Evolutionary conservation across 2,113 vertebrate species (phyloP).

Genomic region (Upupa epops): DNA sequence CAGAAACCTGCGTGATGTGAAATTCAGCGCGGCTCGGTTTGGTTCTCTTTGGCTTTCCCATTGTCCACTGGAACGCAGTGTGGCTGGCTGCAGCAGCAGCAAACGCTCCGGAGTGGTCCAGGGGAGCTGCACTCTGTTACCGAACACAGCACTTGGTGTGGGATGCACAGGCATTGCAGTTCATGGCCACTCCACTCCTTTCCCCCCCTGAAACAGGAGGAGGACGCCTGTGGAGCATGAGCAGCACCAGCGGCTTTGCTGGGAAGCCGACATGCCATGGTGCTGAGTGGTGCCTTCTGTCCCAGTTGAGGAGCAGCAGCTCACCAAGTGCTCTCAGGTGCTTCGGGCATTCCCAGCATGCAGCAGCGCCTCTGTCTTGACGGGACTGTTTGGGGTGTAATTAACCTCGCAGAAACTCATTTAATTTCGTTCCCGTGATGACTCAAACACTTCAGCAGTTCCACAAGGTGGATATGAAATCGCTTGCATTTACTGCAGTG

Average conservation of each 20-base stretch:
- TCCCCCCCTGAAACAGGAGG: background rate
- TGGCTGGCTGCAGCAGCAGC: background rate
- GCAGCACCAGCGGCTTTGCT: background rate
- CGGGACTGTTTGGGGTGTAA: background rate
- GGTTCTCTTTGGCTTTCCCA: background rate
- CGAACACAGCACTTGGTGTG: background rate
- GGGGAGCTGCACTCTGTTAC: background rate
- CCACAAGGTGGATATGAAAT: background rate
- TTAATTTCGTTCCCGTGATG: fast-evolving
- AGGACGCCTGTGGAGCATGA: background rate
- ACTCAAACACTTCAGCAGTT: background rate
- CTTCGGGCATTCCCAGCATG: background rate
- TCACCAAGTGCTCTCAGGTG: too few species aligned
- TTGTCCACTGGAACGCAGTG: fast-evolving
- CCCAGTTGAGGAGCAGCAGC: background rate
- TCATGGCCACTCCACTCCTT: background rate
- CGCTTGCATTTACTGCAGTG: background rate
- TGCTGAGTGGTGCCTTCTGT: background rate
- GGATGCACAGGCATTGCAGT: background rate
- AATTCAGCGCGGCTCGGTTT: background rate
- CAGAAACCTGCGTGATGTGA: background rate
- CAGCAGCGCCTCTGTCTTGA: background rate
- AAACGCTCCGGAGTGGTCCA: background rate
- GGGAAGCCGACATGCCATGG: too few species aligned
- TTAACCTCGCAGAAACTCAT: background rate